Conservation (phyloP, 2,888 invertebrate genomes). For the Patella pellucida region DNA sequence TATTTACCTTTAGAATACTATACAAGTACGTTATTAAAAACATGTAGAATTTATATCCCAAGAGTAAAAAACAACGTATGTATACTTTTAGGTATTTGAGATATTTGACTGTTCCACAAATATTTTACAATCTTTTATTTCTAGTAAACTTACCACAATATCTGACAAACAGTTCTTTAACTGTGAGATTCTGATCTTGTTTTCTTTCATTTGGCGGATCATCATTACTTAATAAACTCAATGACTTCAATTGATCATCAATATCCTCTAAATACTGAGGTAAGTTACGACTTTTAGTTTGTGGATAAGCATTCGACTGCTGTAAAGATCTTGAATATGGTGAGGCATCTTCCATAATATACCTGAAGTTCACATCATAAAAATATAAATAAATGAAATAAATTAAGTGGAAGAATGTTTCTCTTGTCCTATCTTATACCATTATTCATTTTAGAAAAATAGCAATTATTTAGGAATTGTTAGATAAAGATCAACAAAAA, state of each 20-base stretch:
- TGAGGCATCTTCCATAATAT: conserved; percentile 60
- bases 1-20: not conserved
- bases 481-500: too few species aligned
- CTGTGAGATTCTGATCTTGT: conserved; percentile 59
- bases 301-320: conserved; percentile 46
- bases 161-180: conserved; percentile 57
- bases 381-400: not conserved
- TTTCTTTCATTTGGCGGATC: conserved; percentile 53
- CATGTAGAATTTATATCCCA: not conserved
- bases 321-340: conserved; percentile 60
- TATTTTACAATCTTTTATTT: not conserved
- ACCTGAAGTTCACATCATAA: conserved; percentile 38
- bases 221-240: conserved; percentile 8
- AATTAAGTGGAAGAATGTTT: too few species aligned
- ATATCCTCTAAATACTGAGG: conserved; percentile 36
- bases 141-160: conserved; percentile 50
- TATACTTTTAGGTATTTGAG: too few species aligned
- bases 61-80: too few species aligned
- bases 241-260: conserved; percentile 33
- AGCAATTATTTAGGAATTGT: too few species aligned
- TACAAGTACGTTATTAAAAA: not conserved
- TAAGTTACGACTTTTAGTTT: conserved; percentile 24
- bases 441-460: too few species aligned
- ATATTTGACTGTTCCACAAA: not conserved
- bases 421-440: too few species aligned